Percentiles rank a stretch among this genome's conserved stretches.
These are phyloP conservation scores for Coenonympha arcania DNA, from an alignment of 2,888 invertebrate genomes.

Conservation along the genomic window DNA sequence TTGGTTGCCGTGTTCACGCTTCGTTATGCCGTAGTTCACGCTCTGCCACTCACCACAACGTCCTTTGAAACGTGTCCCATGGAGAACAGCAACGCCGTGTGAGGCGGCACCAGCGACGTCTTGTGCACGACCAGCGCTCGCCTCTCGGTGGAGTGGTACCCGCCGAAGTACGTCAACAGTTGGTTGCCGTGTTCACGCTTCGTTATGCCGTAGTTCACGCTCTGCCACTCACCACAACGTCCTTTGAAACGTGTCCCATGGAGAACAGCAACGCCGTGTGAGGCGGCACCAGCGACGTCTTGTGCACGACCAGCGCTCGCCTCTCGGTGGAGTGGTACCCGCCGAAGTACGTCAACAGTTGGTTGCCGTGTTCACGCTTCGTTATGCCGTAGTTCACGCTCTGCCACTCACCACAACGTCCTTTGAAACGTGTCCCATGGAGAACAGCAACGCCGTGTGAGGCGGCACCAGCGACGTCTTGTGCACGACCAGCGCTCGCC, in stretches of 20 bases:
- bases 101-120: constrained; percentile 73
- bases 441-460: constrained; percentile 74
- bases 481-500: constrained; percentile 71
- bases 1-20: constrained; percentile 43
- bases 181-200: constrained; percentile 48
- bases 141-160: constrained; percentile 71
- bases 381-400: constrained; percentile 76
- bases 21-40: constrained; percentile 73
- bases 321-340: constrained; percentile 73
- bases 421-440: constrained; percentile 38
- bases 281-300: constrained; percentile 75
- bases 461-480: constrained; percentile 76
- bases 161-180: constrained; percentile 73
- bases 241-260: constrained; percentile 37
- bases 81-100: constrained; percentile 74
- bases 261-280: constrained; percentile 74
- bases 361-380: constrained; percentile 45
- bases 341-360: constrained; percentile 72
- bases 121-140: constrained; percentile 73
- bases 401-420: constrained; percentile 45
- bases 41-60: constrained; percentile 61
- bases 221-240: constrained; percentile 54
- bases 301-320: constrained; percentile 71
- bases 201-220: constrained; percentile 74
- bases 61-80: constrained; percentile 38